A percentile compares a stretch with the other conserved stretches of the same genome.
Conservation (phyloP, 92 coral and sea anemone species). For the Micromussa lordhowensis region DNA sequence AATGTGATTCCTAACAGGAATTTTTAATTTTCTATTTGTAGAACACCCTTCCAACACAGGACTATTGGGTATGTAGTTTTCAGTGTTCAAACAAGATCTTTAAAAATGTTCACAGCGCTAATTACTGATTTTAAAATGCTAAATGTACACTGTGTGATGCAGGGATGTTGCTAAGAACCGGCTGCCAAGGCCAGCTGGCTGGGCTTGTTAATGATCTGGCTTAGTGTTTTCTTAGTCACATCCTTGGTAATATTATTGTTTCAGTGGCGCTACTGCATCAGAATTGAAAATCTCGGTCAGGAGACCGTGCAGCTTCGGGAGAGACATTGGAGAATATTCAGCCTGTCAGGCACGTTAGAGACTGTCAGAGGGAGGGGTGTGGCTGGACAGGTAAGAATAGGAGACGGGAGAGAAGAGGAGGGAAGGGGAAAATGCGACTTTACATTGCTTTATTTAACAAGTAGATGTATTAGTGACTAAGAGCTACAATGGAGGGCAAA, state of each 20-base stretch:
- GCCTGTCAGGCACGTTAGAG: constrained; percentile 96
- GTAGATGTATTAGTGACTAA: too few relatives aligned
- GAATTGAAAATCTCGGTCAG: constrained; percentile 91
- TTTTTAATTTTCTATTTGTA: constrained; percentile 30
- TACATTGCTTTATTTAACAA: too few relatives aligned
- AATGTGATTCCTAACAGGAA: neutral
- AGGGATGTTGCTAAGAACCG: too few relatives aligned
- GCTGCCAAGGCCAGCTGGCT: too few relatives aligned
- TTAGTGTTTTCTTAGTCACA: too few relatives aligned
- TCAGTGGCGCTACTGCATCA: constrained; percentile 98
- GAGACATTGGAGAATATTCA: constrained; percentile 98
- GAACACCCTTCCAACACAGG: constrained; percentile 82
- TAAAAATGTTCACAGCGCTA: neutral
- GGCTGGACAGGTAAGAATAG: constrained; percentile 89
- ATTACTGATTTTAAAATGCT: neutral
- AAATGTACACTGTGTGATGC: neutral
- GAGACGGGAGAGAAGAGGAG: neutral
- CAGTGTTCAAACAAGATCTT: neutral
- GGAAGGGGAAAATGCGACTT: neutral
- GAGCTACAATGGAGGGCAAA: too few relatives aligned
- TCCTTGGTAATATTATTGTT: constrained; percentile 5
- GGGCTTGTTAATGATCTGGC: too few relatives aligned
- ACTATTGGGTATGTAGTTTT: constrained; percentile 87
- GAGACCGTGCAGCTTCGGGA: constrained; percentile 93
- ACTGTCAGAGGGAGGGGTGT: constrained; percentile 98